Conservation (phyloP, 2,797 vertebrate genomes). For the Notoglanidium macrostoma region DNA sequence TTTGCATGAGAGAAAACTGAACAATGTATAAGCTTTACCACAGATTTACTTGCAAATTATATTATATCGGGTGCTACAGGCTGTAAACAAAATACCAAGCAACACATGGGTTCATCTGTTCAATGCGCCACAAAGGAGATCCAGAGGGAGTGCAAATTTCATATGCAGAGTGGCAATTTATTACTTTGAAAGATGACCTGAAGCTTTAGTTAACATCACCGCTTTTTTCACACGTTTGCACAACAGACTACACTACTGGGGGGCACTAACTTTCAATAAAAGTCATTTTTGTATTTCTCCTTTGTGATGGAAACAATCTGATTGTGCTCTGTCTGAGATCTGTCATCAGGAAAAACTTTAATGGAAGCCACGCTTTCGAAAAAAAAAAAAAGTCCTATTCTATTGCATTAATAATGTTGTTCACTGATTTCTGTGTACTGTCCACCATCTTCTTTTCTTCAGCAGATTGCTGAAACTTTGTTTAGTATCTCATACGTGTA, state of each 20-base stretch:
- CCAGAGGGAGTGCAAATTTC: neutral
- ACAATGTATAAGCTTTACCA: too few relatives aligned
- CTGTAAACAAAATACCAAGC: too few relatives aligned
- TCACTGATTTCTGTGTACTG: neutral
- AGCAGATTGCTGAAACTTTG: neutral
- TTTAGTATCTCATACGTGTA: neutral
- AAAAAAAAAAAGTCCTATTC: neutral
- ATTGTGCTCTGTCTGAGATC: neutral
- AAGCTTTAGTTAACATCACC: neutral
- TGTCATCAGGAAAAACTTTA: neutral
- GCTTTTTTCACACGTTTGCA: too few relatives aligned
- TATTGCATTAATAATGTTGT: neutral
- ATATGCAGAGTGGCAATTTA: neutral
- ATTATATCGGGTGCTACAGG: neutral
- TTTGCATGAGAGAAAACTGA: too few relatives aligned
- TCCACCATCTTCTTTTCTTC: neutral
- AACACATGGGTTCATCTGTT: too few relatives aligned
- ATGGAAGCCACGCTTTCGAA: neutral
- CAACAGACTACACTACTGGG: neutral
- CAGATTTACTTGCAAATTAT: too few relatives aligned
- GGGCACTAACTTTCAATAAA: neutral
- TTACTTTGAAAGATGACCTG: neutral
- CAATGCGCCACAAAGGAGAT: too few relatives aligned
- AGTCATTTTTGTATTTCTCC: neutral
- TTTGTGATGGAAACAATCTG: neutral